Base-by-base conservation (phyloP, 2,888 invertebrate species). In the Philereme transversata region DNA sequence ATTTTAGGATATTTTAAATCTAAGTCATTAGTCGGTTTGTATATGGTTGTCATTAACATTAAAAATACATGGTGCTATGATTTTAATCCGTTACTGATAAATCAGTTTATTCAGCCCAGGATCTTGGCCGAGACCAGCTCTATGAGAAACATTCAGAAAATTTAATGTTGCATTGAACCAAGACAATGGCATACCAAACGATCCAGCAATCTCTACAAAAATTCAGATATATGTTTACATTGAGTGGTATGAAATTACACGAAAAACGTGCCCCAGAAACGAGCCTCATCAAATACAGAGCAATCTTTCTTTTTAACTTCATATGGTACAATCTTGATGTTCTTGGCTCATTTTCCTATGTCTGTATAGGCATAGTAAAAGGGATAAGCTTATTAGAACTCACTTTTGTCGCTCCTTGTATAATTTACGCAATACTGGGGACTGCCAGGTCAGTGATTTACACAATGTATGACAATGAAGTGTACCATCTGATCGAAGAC, bases 381-480 rank as follows among this genome's bases (percentile, higher is more conserved):
- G 65, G 67, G 41, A 60, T 41, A 36, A 62, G 60, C 50, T 65
- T 69, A 45, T 64, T 57, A n/a, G 64, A 64, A 8, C 56, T 69
- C 9, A 65, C 69, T 4, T 64, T 56, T 49, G 40, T 69, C 4
- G 65, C 62, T 4, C 65, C 69, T 6, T 65, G 69, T 45, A 7
- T 57, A 0, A 59, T 52, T 40, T 57, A 49, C 40, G 41, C 52
- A 9, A 4, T 49, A 3, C 52, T 56, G 4, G 60, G 52, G 38
- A 52, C 9, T 4, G n/a, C 52, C n/a, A 61, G 57, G 35, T 6
- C 60, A 33, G 9, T 61, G 3, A 40, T 0, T 22, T 61, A 57
- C 49, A 61, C 56, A n/a, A 8, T 57, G n/a, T n/a, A 61, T 10
- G 60, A 60, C 10, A 33, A 4, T 33, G 48, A 56, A 44, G 51